Evolutionary conservation across 2,113 vertebrate genomes (phyloP), one percentile per base, ranked within the genome.

Genomic region (Ardeotis arabs): DNA sequence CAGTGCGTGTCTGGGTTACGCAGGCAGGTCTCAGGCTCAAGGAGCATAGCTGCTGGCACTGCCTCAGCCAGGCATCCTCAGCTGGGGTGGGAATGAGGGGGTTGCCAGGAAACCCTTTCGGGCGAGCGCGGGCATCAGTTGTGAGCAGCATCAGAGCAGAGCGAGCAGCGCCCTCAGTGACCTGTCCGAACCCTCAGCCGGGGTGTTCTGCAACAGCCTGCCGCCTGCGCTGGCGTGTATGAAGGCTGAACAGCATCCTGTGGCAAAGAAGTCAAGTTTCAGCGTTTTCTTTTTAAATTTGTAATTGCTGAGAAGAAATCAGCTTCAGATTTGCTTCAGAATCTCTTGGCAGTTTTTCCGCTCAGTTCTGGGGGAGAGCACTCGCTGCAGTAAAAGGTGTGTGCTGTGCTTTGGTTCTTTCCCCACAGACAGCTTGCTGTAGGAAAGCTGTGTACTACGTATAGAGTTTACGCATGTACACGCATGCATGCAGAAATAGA

Each of bases 371-470:
- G 50, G 35, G 22, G 14, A 17, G 56, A 31, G 14, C 10, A 9
- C 3, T 1, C 17, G 1, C 6, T 33, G 62, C 3, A 1, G 23
- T 19, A 45, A 37, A 13, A 78, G 47, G 12, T 9, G 1, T 8
- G 22, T 17, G 4, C n/a, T 7, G 22, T 17, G 4, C n/a, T 49
- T 52, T 6, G 21, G 28, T 4, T 20, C 49, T 31, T 33, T 8
- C 47, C 31, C 59, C 19, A 5, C 15, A 37, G 56, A 27, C 23
- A 12, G 37, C n/a, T 58, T 2, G 5, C 27, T 9, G 3, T 13
- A 2, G 19, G 55, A 44, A 9, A 3, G 3, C 10, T 5, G 14
- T 35, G 2, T 29, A 0, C 75, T 55, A 2, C 1, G 0, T 11
- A 12, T 1, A 6, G 45, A 15, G 12, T 55, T 60, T 29, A 4